Evolutionary conservation across 2,888 invertebrate species (phyloP), one percentile per base, ranked within the genome.

Genomic region (Dendrolimus pini): DNA sequence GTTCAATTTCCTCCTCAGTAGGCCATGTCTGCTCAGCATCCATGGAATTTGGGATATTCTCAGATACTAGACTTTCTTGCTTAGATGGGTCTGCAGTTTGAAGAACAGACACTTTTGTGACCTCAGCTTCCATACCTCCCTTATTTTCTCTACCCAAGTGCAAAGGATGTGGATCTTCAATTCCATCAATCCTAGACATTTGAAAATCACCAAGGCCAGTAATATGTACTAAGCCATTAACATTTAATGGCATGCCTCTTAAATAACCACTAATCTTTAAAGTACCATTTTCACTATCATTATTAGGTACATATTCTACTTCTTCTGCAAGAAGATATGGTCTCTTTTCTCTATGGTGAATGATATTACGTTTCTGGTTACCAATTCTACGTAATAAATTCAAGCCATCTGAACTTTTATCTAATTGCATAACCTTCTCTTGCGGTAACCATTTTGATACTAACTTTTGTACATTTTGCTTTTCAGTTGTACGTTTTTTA

Each of bases 21-120:
- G 99, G 98, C 97, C 98, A 98, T 0, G 98, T 98, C 85, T 99
- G 99, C 79, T 99, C 99, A 1, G 95, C 97, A 77, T 97, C 96
- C 97, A 98, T 96, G 7, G 95, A 95, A 89, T 98, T 97, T 1
- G 95, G 95, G 57, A 94, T 85, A 83, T 96, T 96, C 88, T 98
- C 98, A 41, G 93, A 91, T 60, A 94, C 92, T 53, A 98, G 89
- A 57, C 94, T 93, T 73, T 95, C 95, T 85, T 96, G 96, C 72
- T 94, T 93, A 0, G 73, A 70, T 1, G 94, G 93, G 83, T 96
- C 93, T 18, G 94, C 93, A 52, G 79, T 80, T 74, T 93, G 93
- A 56, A 94, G 72, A 13, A 94, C 77, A 67, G 87, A 85, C 3
- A 88, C 77, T 60, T 77, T 83, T 13, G 68, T 78, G 9, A 77